A percentile compares a stretch with the other conserved stretches of the same genome.
Conservation (phyloP, 2,113 vertebrate genomes). For the Dipodomys merriami region DNA sequence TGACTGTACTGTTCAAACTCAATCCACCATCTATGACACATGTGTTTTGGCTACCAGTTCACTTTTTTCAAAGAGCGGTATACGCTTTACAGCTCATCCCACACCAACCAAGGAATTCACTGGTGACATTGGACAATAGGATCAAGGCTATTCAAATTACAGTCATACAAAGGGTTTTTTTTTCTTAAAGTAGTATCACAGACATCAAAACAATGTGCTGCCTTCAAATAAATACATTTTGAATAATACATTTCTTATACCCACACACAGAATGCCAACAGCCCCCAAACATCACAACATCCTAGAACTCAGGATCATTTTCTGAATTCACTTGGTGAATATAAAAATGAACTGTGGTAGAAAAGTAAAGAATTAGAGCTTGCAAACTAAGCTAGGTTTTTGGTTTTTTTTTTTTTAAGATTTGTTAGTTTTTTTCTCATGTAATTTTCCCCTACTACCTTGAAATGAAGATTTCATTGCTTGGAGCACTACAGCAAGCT, state of each 20-base stretch:
- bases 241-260: conserved; percentile 74
- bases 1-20: conserved; percentile 82
- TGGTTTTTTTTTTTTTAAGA: not conserved
- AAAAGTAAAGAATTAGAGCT: not conserved
- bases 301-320: conserved; percentile 59
- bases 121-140: conserved; percentile 75
- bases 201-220: conserved; percentile 80
- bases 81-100: conserved; percentile 79
- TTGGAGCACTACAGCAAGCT: not conserved
- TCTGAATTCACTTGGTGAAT: conserved; percentile 44
- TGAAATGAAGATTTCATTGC: conserved; percentile 4
- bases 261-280: conserved; percentile 66
- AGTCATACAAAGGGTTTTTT: conserved; percentile 78
- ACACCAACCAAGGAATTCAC: conserved; percentile 76
- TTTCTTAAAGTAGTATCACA: conserved; percentile 76
- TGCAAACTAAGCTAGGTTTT: not conserved
- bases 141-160: conserved; percentile 82
- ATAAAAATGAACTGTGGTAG: conserved; percentile 29
- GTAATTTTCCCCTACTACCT: not conserved
- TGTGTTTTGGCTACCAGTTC: conserved; percentile 81
- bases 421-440: not conserved
- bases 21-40: conserved; percentile 81
- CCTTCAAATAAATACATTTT: conserved; percentile 83
- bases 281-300: not conserved
- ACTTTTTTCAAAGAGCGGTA: conserved; percentile 82